These are phyloP conservation scores for Rhea pennata DNA, from an alignment of 2,113 vertebrate genomes.

Conservation along the genomic window DNA sequence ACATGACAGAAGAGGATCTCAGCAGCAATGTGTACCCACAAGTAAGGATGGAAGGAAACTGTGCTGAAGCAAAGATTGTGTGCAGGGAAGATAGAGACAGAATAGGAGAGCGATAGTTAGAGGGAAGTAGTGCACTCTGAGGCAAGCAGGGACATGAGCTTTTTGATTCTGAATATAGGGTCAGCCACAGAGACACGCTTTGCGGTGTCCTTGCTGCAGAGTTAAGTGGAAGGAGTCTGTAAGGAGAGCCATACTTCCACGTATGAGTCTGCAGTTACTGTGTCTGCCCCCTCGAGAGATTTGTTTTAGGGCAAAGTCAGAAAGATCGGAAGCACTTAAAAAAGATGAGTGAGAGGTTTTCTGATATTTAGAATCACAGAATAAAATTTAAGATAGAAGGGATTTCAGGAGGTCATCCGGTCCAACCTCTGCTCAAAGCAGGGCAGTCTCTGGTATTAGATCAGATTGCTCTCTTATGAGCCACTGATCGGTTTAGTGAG, in stretches of 20 bases:
- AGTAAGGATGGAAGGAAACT: background rate
- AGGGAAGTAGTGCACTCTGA: background rate
- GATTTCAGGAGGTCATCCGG: background rate
- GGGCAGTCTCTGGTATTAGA: background rate
- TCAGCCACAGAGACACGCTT: rapidly evolving
- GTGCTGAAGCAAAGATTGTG: background rate
- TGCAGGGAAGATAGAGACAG: background rate
- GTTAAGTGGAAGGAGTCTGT: background rate
- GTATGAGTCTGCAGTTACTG: background rate
- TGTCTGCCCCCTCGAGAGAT: background rate
- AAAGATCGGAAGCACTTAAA: background rate
- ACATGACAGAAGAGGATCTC: background rate
- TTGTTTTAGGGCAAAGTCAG: background rate
- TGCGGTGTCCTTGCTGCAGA: background rate
- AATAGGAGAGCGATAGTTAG: background rate
- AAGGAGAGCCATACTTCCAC: background rate
- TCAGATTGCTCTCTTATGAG: background rate
- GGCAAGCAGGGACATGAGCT: background rate
- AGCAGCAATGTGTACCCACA: background rate
- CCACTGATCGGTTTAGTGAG: background rate
- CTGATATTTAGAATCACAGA: background rate
- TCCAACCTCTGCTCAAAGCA: background rate
- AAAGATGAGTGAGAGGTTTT: rapidly evolving
- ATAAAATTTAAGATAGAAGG: background rate
- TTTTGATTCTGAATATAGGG: background rate